Percentiles rank a stretch among this genome's conserved stretches.
These are phyloP conservation scores for Zophobas atratus DNA, from an alignment of 1,140 invertebrate genomes.

Conservation along the genomic window DNA sequence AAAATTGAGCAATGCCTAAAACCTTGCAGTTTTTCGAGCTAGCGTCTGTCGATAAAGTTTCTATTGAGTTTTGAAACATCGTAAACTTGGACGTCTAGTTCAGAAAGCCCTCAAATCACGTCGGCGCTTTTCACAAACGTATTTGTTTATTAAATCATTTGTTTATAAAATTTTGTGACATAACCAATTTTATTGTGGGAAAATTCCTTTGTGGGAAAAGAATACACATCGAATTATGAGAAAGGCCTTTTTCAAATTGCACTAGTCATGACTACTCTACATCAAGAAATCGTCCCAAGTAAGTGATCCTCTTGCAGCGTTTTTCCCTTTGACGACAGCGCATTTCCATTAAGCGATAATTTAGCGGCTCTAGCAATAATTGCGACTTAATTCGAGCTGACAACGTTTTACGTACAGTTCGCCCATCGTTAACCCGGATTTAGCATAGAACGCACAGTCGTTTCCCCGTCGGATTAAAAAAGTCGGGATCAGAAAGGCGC, in stretches of 20 bases:
- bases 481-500: background rate
- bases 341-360: conserved; percentile 14
- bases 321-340: conserved; percentile 14
- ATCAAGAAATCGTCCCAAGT: conserved; percentile 32
- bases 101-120: conserved; percentile 1
- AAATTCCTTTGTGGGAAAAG: conserved; percentile 38
- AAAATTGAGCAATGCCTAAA: conserved; percentile 13
- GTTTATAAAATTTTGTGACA: conserved; percentile 41
- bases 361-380: conserved; percentile 12
- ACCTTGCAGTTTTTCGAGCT: background rate
- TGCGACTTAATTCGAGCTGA: conserved; percentile 25
- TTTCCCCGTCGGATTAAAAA: conserved; percentile 5
- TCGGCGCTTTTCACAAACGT: conserved; percentile 14
- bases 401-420: conserved; percentile 18
- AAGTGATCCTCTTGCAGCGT: background rate
- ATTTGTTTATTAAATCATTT: conserved; percentile 36
- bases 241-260: conserved; percentile 38
- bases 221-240: conserved; percentile 39
- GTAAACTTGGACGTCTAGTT: background rate
- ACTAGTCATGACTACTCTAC: conserved; percentile 35
- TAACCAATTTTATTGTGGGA: conserved; percentile 37
- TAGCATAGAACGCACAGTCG: background rate
- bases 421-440: background rate
- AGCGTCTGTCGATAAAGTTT: conserved; percentile 16
- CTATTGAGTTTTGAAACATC: conserved; percentile 18